Conservation (phyloP, 2,113 vertebrate species). For the Mesocricetus auratus region DNA sequence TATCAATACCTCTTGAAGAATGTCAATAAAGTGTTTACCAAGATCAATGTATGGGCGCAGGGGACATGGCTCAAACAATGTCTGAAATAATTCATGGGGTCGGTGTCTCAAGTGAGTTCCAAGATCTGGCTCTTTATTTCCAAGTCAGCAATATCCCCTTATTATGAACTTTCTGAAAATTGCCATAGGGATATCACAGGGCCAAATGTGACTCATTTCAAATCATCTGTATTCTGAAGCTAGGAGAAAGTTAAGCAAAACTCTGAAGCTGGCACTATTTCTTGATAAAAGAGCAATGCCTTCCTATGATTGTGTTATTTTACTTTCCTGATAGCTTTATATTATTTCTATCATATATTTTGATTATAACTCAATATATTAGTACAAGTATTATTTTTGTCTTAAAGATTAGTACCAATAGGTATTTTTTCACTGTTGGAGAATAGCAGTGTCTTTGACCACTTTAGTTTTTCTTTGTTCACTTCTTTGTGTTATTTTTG, state of each 20-base stretch:
- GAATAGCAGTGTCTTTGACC: not conserved
- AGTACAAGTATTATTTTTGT: conserved; percentile 3
- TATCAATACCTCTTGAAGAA: not conserved
- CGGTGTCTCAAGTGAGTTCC: not conserved
- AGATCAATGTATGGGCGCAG: not conserved
- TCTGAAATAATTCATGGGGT: not conserved
- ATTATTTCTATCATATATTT: conserved; percentile 9
- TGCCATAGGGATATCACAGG: not conserved
- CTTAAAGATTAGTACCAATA: not conserved
- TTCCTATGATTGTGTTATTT: not conserved
- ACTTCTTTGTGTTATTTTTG: not conserved
- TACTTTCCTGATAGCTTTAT: not conserved
- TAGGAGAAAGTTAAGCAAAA: conserved; percentile 51
- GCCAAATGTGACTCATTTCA: not conserved
- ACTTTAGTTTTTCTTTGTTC: not conserved
- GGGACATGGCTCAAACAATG: not conserved
- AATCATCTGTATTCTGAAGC: conserved; percentile 66
- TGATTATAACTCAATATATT: not conserved
- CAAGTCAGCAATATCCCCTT: not conserved
- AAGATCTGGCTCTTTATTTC: not conserved
- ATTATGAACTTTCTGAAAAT: not conserved
- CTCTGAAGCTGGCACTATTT: conserved; percentile 51
- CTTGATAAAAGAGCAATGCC: not conserved
- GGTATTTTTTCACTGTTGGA: conserved; percentile 8
- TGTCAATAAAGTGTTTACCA: not conserved